A percentile compares a stretch with the other conserved stretches of the same genome.
These are phyloP conservation scores for Ailuropoda melanoleuca DNA, from an alignment of 2,113 vertebrate genomes.

Conservation along the genomic window DNA sequence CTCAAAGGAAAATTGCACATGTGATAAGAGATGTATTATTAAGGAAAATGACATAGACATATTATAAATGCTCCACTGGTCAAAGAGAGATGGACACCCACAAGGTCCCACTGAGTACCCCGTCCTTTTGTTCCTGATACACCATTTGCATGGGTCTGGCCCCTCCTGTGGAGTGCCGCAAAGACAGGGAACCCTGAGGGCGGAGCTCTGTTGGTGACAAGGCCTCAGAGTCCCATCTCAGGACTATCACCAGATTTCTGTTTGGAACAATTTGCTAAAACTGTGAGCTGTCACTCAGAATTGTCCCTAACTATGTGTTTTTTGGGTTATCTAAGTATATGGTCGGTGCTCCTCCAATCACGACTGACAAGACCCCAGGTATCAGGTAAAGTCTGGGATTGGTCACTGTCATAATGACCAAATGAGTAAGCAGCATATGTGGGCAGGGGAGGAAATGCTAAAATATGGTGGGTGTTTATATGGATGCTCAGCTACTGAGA, in stretches of 20 bases:
- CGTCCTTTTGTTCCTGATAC: fast-evolving
- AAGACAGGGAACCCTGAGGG: neutral
- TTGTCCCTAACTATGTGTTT: neutral
- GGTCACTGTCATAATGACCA: neutral
- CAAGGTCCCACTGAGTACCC: neutral
- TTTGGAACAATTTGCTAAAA: neutral
- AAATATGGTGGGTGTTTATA: neutral
- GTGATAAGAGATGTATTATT: neutral
- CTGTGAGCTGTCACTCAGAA: neutral
- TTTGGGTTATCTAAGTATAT: neutral
- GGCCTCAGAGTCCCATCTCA: neutral
- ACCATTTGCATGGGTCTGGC: neutral
- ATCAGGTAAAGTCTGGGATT: neutral
- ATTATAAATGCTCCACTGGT: neutral
- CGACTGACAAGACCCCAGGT: neutral
- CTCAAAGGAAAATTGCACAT: neutral
- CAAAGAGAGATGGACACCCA: neutral
- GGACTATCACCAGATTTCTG: neutral
- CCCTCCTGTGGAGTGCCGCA: neutral
- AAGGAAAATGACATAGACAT: neutral
- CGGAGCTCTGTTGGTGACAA: neutral
- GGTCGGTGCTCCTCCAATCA: neutral
- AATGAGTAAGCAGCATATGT: neutral
- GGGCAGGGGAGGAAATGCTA: neutral
- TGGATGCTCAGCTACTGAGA: neutral